Evolutionary conservation across 1,140 invertebrate genomes (phyloP), one percentile per base, ranked within the genome.

Genomic region (Brachionus asplanchnoidis): DNA sequence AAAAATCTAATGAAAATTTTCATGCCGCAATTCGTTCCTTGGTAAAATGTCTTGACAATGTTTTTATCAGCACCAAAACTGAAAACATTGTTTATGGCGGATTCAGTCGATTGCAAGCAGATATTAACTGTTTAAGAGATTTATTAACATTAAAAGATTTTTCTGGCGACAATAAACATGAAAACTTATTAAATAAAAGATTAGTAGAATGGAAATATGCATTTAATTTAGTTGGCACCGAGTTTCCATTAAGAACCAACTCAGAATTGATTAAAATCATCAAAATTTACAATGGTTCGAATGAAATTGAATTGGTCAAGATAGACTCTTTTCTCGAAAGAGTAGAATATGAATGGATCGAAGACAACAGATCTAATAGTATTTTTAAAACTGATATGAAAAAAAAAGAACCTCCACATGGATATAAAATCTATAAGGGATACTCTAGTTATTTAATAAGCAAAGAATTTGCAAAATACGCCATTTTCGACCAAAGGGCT

Each of bases 391-490:
- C 68, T 56, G 14, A 36, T 46, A 3, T 32, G 17, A 84, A 17
- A 44, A 85, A 84, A 56, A 20, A 12, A 3, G 8, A 26, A 14
- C 78, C 86, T 3, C 87, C 87, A 4, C 84, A 86, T 42, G 79
- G 85, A 42, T 86, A 88, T n/a, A 86, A 78, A 0, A 32, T 86
- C 3, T 68, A 82, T 9, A 88, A 88, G 60, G 88, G 88, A 12
- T 87, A 86, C 44, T 88, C 87, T 5, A 87, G 88, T 73, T 86
- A 87, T 36, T 84, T 86, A 3, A 88, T 88, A 85, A 88, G 87
- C 36, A 80, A 86, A 40, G 66, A 23, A 1, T 89, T 89, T 85
- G 87, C 88, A 2, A n/a, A 87, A 5, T 88, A 86, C 85, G 78
- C 87, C 5, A 50, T 89, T 3, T 80, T 85, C 40, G 85, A 87